A percentile compares a stretch with the other conserved stretches of the same genome.
These are phyloP conservation scores for Pogonophryne albipinna DNA, from an alignment of 2,797 vertebrate species.

Conservation along the genomic window DNA sequence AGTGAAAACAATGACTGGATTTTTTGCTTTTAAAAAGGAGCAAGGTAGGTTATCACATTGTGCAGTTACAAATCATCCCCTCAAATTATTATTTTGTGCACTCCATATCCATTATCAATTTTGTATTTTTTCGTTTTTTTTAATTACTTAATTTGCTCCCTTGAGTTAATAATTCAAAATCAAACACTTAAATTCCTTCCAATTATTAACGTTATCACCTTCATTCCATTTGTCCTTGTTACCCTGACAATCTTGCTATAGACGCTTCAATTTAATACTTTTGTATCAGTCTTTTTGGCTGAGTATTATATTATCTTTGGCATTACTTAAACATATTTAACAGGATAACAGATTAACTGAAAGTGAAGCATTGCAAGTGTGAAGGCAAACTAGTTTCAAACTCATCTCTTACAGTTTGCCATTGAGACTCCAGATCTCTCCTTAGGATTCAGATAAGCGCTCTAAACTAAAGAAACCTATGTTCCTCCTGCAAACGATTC, in stretches of 20 bases:
- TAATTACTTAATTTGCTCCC: slow-evolving; percentile 22
- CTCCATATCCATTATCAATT: slow-evolving; percentile 27
- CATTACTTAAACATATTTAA: slow-evolving; percentile 9
- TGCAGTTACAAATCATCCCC: slow-evolving; percentile 20
- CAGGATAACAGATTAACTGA: slow-evolving; percentile 28
- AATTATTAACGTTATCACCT: slow-evolving; percentile 30
- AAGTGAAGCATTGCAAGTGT: slow-evolving; percentile 28
- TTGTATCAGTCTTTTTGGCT: slow-evolving; percentile 27
- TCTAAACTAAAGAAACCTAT: slow-evolving; percentile 49
- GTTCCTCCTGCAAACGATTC: slow-evolving; percentile 55
- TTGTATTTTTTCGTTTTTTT: slow-evolving; percentile 1
- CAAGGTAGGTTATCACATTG: not conserved
- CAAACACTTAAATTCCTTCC: slow-evolving; percentile 26
- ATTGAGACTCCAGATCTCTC: slow-evolving; percentile 31
- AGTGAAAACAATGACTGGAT: slow-evolving; percentile 22
- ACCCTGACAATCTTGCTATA: not conserved
- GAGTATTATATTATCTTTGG: not conserved
- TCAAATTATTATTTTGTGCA: slow-evolving; percentile 17
- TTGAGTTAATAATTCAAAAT: slow-evolving; percentile 44
- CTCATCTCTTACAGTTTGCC: slow-evolving; percentile 33
- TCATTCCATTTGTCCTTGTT: slow-evolving; percentile 23
- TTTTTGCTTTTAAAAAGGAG: not conserved
- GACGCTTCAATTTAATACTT: slow-evolving; percentile 7
- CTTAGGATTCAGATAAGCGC: slow-evolving; percentile 41
- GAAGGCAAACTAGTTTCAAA: slow-evolving; percentile 39